Percentiles rank a stretch among this genome's conserved stretches.
These are phyloP conservation scores for Aromia moschata DNA, from an alignment of 2,888 invertebrate species.

Conservation along the genomic window DNA sequence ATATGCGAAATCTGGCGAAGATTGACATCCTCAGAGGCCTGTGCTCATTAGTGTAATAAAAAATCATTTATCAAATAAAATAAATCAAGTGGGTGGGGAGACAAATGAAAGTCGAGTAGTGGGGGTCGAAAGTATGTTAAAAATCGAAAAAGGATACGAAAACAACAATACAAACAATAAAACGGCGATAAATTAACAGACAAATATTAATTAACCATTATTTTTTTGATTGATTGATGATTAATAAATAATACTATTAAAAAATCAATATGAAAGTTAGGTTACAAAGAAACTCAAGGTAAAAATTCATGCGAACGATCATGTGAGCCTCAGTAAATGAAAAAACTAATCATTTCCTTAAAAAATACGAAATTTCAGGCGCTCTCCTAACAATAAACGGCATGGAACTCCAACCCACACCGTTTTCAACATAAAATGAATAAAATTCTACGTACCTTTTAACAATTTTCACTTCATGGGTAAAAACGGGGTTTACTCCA, in stretches of 20 bases:
- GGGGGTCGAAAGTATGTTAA: slow-evolving; percentile 52
- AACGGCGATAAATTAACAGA: slow-evolving; percentile 25
- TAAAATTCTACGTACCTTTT: slow-evolving; percentile 65
- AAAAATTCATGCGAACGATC: slow-evolving; percentile 47
- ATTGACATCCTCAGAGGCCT: slow-evolving; percentile 1
- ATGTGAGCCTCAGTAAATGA: slow-evolving; percentile 37
- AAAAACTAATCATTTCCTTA: slow-evolving; percentile 44
- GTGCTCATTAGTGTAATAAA: slow-evolving; percentile 26
- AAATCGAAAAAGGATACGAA: slow-evolving; percentile 54
- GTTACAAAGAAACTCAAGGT: slow-evolving; percentile 57
- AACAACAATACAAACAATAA: slow-evolving; percentile 41
- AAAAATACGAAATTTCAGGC: slow-evolving; percentile 50
- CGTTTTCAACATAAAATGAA: slow-evolving; percentile 63
- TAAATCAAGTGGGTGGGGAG: slow-evolving; percentile 45
- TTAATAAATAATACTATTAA: slow-evolving; percentile 39
- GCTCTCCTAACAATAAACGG: slow-evolving; percentile 48
- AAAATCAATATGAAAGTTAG: slow-evolving; percentile 63
- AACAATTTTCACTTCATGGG: slow-evolving; percentile 64
- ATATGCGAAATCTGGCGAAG: not conserved
- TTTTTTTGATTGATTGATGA: slow-evolving; percentile 45
- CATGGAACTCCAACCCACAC: slow-evolving; percentile 56
- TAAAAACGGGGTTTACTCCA: slow-evolving; percentile 63
- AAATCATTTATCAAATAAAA: slow-evolving; percentile 40
- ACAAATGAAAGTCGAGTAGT: slow-evolving; percentile 50
- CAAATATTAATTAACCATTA: slow-evolving; percentile 34